Evolutionary conservation across 2,113 vertebrate genomes (phyloP), one percentile per base, ranked within the genome.

Genomic region (Leptosomus discolor): DNA sequence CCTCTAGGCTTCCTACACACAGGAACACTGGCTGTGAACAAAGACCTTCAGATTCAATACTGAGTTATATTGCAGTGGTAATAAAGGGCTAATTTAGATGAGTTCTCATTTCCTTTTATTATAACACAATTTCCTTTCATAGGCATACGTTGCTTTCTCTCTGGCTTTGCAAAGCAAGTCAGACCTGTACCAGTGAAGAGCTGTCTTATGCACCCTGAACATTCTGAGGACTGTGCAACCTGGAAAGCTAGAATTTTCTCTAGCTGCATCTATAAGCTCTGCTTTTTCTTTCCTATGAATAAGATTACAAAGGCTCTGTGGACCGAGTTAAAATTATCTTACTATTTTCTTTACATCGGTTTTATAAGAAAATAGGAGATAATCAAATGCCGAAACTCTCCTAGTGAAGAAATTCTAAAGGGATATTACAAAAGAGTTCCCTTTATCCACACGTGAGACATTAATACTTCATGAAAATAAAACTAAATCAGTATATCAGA

Each of bases 101-200:
- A 85, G 16, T 18, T 54, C 75, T 83, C 23, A 32, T 88, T 90
- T 83, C 53, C 77, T 91, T 92, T 53, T 29, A 65, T 71, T 76
- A 50, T 32, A 54, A 9, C 53, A 57, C 37, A 29, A 24, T 88
- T 85, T 85, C 53, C 48, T 92, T 57, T 64, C 9, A 8, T 41
- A 68, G n/a, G 15, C 19, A 34, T 46, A 30, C 4, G 2, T 13
- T 69, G 24, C 57, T 69, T 83, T 70, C n/a, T 80, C 71, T 63
- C 50, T 45, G 37, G 32, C 45, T 75, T 45, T 57, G 39, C 60
- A 76, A 71, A 71, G 36, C 46, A 18, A 22, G 29, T 36, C 51
- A 85, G 54, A 67, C 36, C 39, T 32, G 64, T 6, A 18, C 7
- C 2, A 1, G 51, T 22, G 34, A 77, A 85, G 15, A 60, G 19